Conservation (phyloP, 2,888 invertebrate genomes). For the Zaprionus bogoriensis region DNA sequence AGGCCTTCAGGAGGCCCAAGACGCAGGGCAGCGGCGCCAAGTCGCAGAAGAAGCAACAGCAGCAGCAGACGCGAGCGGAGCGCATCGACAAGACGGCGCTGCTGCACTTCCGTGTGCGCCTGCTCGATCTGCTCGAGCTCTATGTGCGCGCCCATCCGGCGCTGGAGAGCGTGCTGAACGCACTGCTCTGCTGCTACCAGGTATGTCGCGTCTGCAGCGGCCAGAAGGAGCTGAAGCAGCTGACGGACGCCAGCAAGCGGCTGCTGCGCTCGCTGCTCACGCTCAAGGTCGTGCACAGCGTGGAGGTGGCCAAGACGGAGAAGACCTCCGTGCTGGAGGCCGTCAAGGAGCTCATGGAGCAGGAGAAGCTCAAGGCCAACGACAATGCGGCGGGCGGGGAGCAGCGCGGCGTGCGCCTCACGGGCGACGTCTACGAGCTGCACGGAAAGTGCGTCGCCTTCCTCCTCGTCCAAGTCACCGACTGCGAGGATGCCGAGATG, state of each 20-base stretch:
- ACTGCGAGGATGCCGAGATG: not conserved
- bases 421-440: too few relatives aligned
- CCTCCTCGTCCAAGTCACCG: constrained; percentile 37
- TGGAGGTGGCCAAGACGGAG: not conserved
- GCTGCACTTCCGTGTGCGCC: constrained; percentile 58
- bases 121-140: constrained; percentile 49
- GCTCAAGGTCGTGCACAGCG: not conserved
- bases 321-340: not conserved
- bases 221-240: constrained; percentile 15
- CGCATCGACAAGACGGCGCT: constrained; percentile 47
- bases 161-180: constrained; percentile 31
- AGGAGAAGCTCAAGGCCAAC: constrained; percentile 4
- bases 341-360: constrained; percentile 26
- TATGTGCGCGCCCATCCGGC: constrained; percentile 27
- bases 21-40: constrained; percentile 9
- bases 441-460: constrained; percentile 43
- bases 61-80: constrained; percentile 44
- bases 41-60: constrained; percentile 27
- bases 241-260: constrained; percentile 43
- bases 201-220: constrained; percentile 9
- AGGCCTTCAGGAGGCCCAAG: constrained; percentile 24
- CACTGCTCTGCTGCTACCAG: constrained; percentile 28
- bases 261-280: constrained; percentile 27
- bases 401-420: too few relatives aligned
- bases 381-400: constrained; percentile 10